Percentiles rank a stretch among this genome's conserved stretches.
phyloP scores from a whole-genome alignment of 2,888 invertebrate species.

The Trissolcus brochymenae region DNA sequence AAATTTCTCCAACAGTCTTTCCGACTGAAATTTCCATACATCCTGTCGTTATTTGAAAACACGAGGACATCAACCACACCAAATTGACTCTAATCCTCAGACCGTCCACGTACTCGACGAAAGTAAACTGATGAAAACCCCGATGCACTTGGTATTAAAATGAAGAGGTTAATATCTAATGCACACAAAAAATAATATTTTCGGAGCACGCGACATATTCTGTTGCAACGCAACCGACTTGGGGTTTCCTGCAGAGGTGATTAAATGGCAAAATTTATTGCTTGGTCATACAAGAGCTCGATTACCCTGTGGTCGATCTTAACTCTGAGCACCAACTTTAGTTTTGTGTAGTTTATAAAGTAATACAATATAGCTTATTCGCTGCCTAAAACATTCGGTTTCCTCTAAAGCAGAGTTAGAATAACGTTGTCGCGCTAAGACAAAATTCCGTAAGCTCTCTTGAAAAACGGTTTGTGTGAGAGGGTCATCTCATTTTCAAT shows the following conservation, averaged over 20 bases:
- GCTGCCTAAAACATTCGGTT: too few species aligned
- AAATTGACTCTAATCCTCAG: slow-evolving; percentile 16
- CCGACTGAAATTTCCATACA: not conserved
- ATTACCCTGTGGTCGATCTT: slow-evolving; percentile 28
- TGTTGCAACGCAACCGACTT: slow-evolving; percentile 17
- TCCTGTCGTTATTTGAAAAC: slow-evolving; percentile 6
- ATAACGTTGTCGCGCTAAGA: not conserved
- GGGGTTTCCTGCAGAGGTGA: slow-evolving; percentile 26
- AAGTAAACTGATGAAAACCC: slow-evolving; percentile 11
- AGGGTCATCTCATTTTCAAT: slow-evolving; percentile 41
- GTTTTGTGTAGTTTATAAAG: not conserved
- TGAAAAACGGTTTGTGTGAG: slow-evolving; percentile 2
- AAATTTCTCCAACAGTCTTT: slow-evolving; percentile 7
- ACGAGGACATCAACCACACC: not conserved
- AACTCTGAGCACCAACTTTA: not conserved
- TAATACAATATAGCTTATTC: not conserved
- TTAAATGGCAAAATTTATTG: slow-evolving; percentile 46
- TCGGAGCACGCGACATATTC: slow-evolving; percentile 32
- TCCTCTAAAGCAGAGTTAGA: not conserved
- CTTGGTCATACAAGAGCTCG: slow-evolving; percentile 38
- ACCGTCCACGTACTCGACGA: not conserved
- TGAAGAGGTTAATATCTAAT: slow-evolving; percentile 40
- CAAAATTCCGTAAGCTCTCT: not conserved
- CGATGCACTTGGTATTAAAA: slow-evolving; percentile 25
- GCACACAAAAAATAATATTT: slow-evolving; percentile 30